phyloP scores from a whole-genome alignment of 1,140 invertebrate species.

The Leptonema lineaticorne region DNA sequence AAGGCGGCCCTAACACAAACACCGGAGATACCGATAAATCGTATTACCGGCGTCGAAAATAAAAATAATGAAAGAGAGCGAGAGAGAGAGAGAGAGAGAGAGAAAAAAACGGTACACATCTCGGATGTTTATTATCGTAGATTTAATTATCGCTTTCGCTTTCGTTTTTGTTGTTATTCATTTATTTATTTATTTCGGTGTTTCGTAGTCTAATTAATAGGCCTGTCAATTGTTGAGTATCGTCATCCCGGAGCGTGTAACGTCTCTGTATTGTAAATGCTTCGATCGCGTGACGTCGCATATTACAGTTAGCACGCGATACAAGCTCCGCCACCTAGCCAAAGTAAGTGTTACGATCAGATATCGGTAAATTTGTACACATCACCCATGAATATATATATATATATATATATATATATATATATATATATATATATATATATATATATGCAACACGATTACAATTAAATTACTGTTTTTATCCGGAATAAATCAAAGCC shows the following conservation, averaged over 20 bases:
- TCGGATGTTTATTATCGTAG: too few species aligned
- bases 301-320: not conserved
- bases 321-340: not conserved
- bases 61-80: too few species aligned
- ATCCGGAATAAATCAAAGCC: not conserved
- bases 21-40: too few species aligned
- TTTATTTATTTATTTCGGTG: too few species aligned
- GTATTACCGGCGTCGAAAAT: too few species aligned
- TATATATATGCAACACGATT: not conserved
- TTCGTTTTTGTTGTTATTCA: too few species aligned
- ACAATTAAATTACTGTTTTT: slow-evolving; percentile 4
- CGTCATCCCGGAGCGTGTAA: not conserved
- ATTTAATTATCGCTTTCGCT: too few species aligned
- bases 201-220: not conserved
- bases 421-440: not conserved
- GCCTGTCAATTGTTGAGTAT: not conserved
- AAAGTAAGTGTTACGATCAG: slow-evolving; percentile 1
- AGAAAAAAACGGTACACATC: too few species aligned
- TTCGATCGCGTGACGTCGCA: not conserved
- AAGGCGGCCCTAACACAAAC: too few species aligned
- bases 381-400: not conserved
- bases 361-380: slow-evolving; percentile 11
- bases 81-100: too few species aligned
- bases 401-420: not conserved
- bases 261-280: not conserved